Base-by-base conservation (phyloP, 2,888 invertebrate species). In the Lycia hirtaria region DNA sequence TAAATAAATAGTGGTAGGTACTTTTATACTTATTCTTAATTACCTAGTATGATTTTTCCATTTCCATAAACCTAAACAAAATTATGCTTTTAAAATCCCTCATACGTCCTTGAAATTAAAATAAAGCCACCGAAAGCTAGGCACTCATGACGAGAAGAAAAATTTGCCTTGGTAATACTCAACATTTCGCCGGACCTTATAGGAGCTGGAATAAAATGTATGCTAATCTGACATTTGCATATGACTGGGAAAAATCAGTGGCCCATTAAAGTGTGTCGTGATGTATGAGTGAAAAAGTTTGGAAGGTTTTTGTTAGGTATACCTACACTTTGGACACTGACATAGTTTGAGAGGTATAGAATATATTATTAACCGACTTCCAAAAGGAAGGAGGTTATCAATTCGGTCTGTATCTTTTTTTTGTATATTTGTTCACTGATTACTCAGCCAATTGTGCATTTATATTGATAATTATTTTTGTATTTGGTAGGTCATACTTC, bases 221-320 rank as follows among this genome's bases (percentile, higher is more conserved):
- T 85, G 87, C 76, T 86, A 87, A 87, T 87, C 73, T 72, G 54
- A 60, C 64, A 88, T 88, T 88, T 83, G 83, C 87, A 88, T 87
- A 81, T 85, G 86, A 86, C 83, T 85, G 81, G 73, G 80, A 82
- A 85, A 85, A 88, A 87, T 86, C 85, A 86, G 77, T 81, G 79
- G 77, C 61, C 83, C 84, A 87, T 85, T 86, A 85, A 84, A 85
- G 78, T 80, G 83, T 80, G 76, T 76, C 73, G 73, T 70, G 65
- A 66, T 70, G 68, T 71, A 64, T 72, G 70, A 76, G 74, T 78
- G 76, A 67, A 71, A 81, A 83, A 75, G 78, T 80, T 75, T 80
- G 66, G 69, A 73, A 69, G 71, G 47, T 49, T 41, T 26, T 53
- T 59, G 52, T 45, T 38, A 32, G n/a, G 22, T 15, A 40, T 30